These are phyloP conservation scores for Piaya cayana DNA, from an alignment of 2,113 vertebrate genomes.

Conservation along the genomic window DNA sequence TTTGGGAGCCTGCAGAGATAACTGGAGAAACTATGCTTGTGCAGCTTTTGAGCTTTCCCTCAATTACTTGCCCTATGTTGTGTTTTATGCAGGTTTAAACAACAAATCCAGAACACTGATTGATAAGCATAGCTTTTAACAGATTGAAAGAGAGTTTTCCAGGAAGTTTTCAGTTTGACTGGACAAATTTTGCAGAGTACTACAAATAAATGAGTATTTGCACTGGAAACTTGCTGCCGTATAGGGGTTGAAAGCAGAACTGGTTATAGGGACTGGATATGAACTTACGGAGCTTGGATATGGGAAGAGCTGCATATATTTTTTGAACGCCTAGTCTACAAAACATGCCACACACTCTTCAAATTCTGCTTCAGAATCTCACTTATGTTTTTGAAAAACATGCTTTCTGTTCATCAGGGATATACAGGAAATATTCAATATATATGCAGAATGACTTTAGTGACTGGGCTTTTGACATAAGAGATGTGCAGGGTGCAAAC, in stretches of 20 bases:
- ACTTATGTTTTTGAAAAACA: neutral
- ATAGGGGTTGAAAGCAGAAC: neutral
- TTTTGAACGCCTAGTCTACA: neutral
- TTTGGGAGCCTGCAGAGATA: neutral
- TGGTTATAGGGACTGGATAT: neutral
- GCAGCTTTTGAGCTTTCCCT: neutral
- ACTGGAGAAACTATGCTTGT: neutral
- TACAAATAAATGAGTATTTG: neutral
- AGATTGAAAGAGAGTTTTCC: neutral
- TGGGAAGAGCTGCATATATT: neutral
- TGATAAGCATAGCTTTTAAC: neutral
- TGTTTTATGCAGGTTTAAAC: neutral
- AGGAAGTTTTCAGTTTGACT: neutral
- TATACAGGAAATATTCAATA: neutral
- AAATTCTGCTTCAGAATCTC: neutral
- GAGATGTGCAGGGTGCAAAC: neutral
- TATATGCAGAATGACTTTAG: neutral
- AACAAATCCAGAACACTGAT: neutral
- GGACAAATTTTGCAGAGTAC: neutral
- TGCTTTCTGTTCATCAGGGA: neutral
- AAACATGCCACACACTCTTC: neutral
- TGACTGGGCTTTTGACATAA: neutral
- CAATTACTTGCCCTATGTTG: neutral
- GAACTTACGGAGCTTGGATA: neutral
- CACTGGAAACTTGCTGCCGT: neutral